phyloP scores from a whole-genome alignment of 2,113 vertebrate species.

The Setophaga kirtlandii region DNA sequence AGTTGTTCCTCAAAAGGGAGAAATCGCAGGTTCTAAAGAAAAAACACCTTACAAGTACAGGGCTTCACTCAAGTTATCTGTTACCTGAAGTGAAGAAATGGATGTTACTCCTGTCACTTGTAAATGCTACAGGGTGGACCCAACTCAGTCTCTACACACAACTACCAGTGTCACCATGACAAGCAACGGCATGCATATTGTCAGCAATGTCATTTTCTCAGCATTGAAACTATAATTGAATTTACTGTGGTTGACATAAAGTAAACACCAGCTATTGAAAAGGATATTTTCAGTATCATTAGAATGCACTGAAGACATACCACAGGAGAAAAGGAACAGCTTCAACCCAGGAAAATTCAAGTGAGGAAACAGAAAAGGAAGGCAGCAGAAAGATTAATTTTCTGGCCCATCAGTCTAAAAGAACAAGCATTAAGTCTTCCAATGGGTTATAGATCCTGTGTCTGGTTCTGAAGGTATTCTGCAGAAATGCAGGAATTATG shows the following conservation, averaged over 20 bases:
- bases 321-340: neutral
- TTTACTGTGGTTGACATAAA: neutral
- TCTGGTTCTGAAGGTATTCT: neutral
- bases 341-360: neutral
- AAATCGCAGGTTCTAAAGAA: neutral
- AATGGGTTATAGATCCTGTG: neutral
- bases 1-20: neutral
- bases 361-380: neutral
- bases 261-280: neutral
- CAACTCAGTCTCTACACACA: neutral
- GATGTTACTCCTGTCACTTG: neutral
- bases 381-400: neutral
- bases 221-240: neutral
- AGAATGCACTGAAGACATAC: neutral
- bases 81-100: neutral
- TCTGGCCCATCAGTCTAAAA: neutral
- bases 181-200: neutral
- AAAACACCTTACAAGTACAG: neutral
- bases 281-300: neutral
- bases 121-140: neutral
- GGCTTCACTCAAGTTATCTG: neutral
- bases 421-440: neutral
- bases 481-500: neutral
- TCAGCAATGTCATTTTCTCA: neutral
- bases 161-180: neutral